Base-by-base conservation (phyloP, 23 tunicate genomes). In the Trididemnum miniatum region DNA sequence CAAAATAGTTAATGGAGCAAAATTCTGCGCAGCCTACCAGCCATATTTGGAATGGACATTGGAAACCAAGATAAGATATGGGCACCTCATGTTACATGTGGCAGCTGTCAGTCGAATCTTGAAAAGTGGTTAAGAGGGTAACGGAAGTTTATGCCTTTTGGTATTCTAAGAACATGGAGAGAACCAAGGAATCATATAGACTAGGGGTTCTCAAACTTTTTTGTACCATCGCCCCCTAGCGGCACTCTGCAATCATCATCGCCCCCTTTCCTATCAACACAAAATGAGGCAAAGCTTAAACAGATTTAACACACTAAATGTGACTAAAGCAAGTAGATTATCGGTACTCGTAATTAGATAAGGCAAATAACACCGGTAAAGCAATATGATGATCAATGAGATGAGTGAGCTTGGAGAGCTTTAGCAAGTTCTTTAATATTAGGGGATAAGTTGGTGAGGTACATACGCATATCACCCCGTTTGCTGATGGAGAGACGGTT, bases 371-470 rank as follows among this genome's bases (percentile, higher is more conserved):
- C n/a, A n/a, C n/a, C n/a, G n/a, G n/a, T n/a, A n/a, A n/a, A n/a
- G 57, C 18, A 50, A 18, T n/a, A n/a, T n/a, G n/a, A n/a, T n/a
- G n/a, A n/a, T 77, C 81, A 77, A 65, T 65, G 83, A 65, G 83
- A 79, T 32, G 78, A 23, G 18, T 79, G 83, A 32, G 72, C 72
- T 63, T 79, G 83, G 49, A 66, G 83, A 79, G 26, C 44, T 31
- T 65, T 38, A 32, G 26, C 44, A 0, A 79, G 83, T 27, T 79
- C 65, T 32, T 59, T 60, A 65, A 79, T 1, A 63, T 79, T 65
- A 26, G 83, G 79, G 65, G 72, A 65, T 38, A 79, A 23, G 26
- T 67, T 67, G 78, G 80, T 71, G 23, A 69, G 76, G 36, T 67
- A 79, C 1, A 79, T 18, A 30, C 83, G 35, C 15, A 63, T 22